Percentiles rank a stretch among this genome's conserved stretches.
phyloP scores from a whole-genome alignment of 2,113 vertebrate genomes.

The Gorsachius goisagi region DNA sequence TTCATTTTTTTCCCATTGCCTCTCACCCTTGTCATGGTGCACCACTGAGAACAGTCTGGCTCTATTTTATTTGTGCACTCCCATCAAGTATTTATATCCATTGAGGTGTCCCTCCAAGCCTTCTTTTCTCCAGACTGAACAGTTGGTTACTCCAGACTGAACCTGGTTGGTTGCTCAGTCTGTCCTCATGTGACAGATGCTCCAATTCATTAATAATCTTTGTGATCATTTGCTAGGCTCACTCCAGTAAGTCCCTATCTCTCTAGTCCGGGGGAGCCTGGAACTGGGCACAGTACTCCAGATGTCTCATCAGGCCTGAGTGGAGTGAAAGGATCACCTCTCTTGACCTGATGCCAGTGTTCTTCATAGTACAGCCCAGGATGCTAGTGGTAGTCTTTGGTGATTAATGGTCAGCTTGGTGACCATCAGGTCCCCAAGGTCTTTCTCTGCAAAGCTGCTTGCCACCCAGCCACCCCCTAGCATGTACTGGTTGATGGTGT shows the following conservation, averaged over 20 bases:
- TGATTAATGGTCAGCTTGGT: not conserved
- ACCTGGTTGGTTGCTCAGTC: accelerated
- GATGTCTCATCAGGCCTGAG: not conserved
- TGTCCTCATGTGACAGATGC: not conserved
- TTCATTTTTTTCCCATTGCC: not conserved
- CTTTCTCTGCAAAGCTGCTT: not conserved
- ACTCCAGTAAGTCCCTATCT: not conserved
- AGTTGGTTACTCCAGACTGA: not conserved
- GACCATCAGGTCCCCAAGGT: not conserved
- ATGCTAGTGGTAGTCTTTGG: not conserved
- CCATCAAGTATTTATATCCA: not conserved
- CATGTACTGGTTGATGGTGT: not conserved
- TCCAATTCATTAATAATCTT: not conserved
- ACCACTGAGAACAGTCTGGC: not conserved
- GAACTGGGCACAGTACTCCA: not conserved
- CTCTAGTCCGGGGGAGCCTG: not conserved
- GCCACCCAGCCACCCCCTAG: not conserved
- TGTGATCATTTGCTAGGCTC: not conserved
- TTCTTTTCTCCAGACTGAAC: not conserved
- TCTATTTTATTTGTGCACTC: not conserved
- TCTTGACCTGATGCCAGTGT: not conserved
- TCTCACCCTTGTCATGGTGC: not conserved
- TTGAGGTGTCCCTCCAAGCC: not conserved
- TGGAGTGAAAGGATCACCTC: not conserved
- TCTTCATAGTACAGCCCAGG: not conserved